These are phyloP conservation scores for Vombatus ursinus DNA, from an alignment of 2,113 vertebrate species.

Conservation along the genomic window DNA sequence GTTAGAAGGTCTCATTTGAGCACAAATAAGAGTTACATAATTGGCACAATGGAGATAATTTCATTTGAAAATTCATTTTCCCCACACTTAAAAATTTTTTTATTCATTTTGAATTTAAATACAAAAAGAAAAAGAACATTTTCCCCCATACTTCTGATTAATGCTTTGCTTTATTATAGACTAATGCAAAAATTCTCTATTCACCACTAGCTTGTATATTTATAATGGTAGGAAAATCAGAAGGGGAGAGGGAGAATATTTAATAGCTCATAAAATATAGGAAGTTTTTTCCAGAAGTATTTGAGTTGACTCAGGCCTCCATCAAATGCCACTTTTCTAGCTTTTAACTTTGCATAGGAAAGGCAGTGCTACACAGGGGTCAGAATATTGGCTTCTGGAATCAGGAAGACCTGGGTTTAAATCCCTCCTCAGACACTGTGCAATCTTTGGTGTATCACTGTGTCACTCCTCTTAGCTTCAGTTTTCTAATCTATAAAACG, in stretches of 20 bases:
- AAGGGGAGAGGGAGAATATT: not conserved
- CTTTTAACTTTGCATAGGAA: not conserved
- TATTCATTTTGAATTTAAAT: too few species aligned
- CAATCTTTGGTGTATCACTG: not conserved
- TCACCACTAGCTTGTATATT: not conserved
- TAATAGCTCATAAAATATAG: not conserved
- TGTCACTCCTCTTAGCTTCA: not conserved
- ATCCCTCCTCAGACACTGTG: not conserved
- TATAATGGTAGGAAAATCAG: not conserved
- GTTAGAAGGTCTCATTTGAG: not conserved
- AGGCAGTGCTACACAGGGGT: not conserved
- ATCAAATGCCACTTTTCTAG: not conserved
- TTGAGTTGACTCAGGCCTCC: not conserved
- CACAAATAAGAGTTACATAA: not conserved
- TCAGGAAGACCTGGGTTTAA: not conserved
- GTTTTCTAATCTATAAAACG: not conserved
- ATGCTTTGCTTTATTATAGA: not conserved
- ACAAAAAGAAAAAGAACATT: not conserved
- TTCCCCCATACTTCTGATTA: not conserved
- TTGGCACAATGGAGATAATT: not conserved
- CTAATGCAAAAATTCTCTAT: not conserved
- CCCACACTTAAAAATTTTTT: too few species aligned
- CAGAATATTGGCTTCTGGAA: not conserved
- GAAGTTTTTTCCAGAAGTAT: not conserved
- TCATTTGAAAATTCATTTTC: not conserved